Conservation (phyloP, 2,888 invertebrate species). For the Drosophila acutilabella region DNA sequence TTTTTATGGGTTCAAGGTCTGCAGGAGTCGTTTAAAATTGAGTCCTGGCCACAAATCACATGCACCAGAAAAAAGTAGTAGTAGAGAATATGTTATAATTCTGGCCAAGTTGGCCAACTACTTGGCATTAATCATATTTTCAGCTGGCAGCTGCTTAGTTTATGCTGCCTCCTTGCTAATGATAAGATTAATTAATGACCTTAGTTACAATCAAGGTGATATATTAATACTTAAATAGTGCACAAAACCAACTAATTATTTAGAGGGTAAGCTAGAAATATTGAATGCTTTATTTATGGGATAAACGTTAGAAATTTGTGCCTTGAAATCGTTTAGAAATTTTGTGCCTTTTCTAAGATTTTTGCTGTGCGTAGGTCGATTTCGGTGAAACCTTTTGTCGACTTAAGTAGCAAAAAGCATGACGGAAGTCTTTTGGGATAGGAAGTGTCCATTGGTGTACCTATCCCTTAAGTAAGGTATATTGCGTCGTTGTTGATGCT, state of each 20-base stretch:
- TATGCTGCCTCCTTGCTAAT: not conserved
- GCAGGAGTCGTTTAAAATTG: constrained; percentile 8
- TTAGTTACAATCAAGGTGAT: not conserved
- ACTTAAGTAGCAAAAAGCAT: not conserved
- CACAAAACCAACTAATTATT: constrained; percentile 7
- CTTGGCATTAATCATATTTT: constrained; percentile 60
- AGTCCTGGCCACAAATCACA: constrained; percentile 24
- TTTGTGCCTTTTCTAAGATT: not conserved
- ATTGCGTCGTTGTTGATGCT: constrained; percentile 33
- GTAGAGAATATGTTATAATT: not conserved
- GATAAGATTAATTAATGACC: constrained; percentile 15
- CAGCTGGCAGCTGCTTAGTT: constrained; percentile 12
- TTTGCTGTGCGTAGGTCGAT: not conserved
- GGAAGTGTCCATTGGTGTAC: constrained; percentile 1
- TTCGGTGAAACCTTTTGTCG: constrained; percentile 3
- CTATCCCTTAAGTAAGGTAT: constrained; percentile 10
- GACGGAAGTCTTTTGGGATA: constrained; percentile 3
- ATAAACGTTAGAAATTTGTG: not conserved
- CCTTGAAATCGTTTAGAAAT: not conserved
- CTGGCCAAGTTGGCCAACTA: not conserved
- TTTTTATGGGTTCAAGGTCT: constrained; percentile 7
- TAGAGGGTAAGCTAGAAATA: not conserved
- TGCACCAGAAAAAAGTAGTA: constrained; percentile 2
- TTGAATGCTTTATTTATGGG: not conserved
- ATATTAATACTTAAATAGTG: constrained; percentile 1